Conservation (phyloP, 2,113 vertebrate species). For the Beaufortia kweichowensis region DNA sequence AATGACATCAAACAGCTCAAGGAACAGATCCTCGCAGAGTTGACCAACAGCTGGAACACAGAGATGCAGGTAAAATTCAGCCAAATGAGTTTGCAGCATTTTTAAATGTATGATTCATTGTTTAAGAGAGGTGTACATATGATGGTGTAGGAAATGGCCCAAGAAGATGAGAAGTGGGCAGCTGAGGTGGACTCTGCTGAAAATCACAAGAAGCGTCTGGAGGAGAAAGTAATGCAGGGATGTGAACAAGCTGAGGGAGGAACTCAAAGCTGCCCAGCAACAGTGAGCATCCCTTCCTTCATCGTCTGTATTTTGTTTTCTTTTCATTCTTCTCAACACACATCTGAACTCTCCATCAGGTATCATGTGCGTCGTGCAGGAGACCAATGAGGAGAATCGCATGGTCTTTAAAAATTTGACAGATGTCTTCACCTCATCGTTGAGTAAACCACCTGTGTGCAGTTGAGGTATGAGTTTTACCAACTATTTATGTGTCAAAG, state of each 20-base stretch:
- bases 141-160: slow-evolving; percentile 65
- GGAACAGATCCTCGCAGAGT: no score
- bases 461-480: slow-evolving; percentile 66
- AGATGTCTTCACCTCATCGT: slow-evolving; percentile 64
- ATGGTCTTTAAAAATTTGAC: slow-evolving; percentile 72
- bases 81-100: neutral
- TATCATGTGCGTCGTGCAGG: slow-evolving; percentile 78
- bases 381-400: slow-evolving; percentile 73
- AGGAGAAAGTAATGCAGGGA: slow-evolving; percentile 72
- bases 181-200: slow-evolving; percentile 70
- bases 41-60: slow-evolving; percentile 68
- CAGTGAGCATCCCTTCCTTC: slow-evolving; percentile 63
- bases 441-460: slow-evolving; percentile 64
- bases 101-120: neutral
- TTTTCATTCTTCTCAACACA: neutral
- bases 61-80: slow-evolving; percentile 66
- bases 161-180: slow-evolving; percentile 72
- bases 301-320: neutral
- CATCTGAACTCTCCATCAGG: slow-evolving; percentile 56
- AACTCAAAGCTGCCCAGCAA: slow-evolving; percentile 74
- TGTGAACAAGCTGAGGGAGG: slow-evolving; percentile 70
- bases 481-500: no score
- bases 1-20: slow-evolving; percentile 73
- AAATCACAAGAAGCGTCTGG: slow-evolving; percentile 67
- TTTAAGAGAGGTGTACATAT: neutral